Base-by-base conservation (phyloP, 2,888 invertebrate species). In the Drosophila gaucha region DNA sequence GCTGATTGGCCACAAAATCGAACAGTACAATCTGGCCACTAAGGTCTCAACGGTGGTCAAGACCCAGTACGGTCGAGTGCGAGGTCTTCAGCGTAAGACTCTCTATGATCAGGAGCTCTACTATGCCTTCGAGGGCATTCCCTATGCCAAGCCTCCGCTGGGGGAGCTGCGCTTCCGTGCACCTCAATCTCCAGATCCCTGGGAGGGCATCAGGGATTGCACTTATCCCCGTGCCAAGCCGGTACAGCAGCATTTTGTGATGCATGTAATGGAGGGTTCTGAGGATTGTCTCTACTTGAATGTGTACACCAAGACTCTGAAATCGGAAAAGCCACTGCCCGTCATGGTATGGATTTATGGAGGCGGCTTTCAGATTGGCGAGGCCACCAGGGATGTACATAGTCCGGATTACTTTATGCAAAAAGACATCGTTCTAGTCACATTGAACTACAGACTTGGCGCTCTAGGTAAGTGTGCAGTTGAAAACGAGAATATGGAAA, bases 261-360 rank as follows among this genome's bases (percentile, higher is more conserved):
- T 85, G 24, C 74, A 89, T 36, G 84, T 90, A 36, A 67, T 89
- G 18, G 87, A 92, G 30, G 93, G 93, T 3, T 84, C 89, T 10
- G 93, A 93, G 63, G 93, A 93, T 72, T 93, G 93, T 67, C 80
- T 93, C 12, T 92, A 92, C 74, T 76, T 93, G 1, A 93, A 93
- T 80, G 91, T 93, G 2, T 91, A 85, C 43, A 70, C 89, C 2
- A 90, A 84, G 52, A 75, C 69, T 1, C 84, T 91, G 51, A 76
- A 55, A 69, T 86, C 86, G 0, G 66, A 76, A 0, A 78, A 74
- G 10, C 84, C 76, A 1, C 43, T 78, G 50, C 90, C 91, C 1
- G 90, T 93, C 0, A 90, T 93, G 86, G 90, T 93, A 0, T 93
- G 91, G 88, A 91, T 93, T 31, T 92, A 92, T 74, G 93, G 93